Percentiles rank a stretch among this genome's conserved stretches.
Evolutionary conservation across 2,797 vertebrate genomes (phyloP).

Genomic region (Nasua narica): DNA sequence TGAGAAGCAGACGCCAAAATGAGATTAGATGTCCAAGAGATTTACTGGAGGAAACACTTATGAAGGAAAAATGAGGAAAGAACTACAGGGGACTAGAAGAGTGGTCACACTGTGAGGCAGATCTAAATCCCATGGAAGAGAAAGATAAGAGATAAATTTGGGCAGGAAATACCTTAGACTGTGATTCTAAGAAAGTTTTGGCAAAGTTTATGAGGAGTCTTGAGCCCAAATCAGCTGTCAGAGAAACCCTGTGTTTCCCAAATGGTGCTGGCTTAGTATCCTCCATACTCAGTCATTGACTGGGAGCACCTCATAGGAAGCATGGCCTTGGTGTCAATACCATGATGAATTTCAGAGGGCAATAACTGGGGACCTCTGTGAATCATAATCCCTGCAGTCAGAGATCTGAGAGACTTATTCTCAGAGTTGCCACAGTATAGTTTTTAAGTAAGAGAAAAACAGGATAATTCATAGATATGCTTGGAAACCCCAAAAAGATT

Average conservation of each 20-base stretch:
- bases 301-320: neutral
- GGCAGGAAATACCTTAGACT: neutral
- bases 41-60: neutral
- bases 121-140: neutral
- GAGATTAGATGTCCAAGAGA: neutral
- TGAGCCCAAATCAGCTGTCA: neutral
- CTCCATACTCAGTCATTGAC: neutral
- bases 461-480: neutral
- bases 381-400: neutral
- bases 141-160: neutral
- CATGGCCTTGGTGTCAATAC: neutral
- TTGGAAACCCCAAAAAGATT: neutral
- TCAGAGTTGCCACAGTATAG: neutral
- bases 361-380: neutral
- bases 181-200: neutral
- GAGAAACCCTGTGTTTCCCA: neutral
- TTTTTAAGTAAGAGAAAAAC: constrained; percentile 11
- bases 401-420: neutral
- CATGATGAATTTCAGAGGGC: neutral
- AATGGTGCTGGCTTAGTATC: neutral
- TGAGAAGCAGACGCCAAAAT: neutral
- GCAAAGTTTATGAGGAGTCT: neutral
- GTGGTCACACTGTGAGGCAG: neutral
- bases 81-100: neutral
- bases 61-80: neutral